Base-by-base conservation (phyloP, 2,797 vertebrate genomes). In the Lepilemur ruficaudatus region DNA sequence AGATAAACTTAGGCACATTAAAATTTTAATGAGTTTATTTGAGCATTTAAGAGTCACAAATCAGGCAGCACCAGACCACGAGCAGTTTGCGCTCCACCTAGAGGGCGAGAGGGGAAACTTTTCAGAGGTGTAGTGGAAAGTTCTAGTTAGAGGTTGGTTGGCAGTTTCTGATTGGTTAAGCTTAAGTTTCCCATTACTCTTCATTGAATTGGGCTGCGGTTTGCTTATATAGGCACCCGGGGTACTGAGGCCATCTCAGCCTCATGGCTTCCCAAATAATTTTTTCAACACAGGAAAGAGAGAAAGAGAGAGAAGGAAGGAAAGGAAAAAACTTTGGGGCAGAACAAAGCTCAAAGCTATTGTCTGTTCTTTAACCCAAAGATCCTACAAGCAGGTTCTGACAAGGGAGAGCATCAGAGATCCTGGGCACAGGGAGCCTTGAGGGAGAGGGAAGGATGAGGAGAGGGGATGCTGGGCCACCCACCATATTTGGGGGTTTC, bases 51-150 rank as follows among this genome's bases (percentile, higher is more conserved):
- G 85, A 72, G 52, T 73, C 23, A 15, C 57, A n/a, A 46, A 65
- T 28, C 20, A 13, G 38, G 20, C 73, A 80, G 52, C 35, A 43
- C 65, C 30, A 17, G 18, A 35, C 30, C 13, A 30, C 22, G 72
- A 63, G 72, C n/a, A 20, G 55, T 20, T 46, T 14, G 2, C 30
- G 9, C 41, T 76, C n/a, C 11, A 30, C 7, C 48, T 14, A 25
- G 22, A 5, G 2, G n/a, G 3, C 1, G 1, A 23, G n/a, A 73
- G 8, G 41, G 28, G 4, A 41, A 50, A 11, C 2, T 46, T 57
- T 92, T 59, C 67, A 7, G 65, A 76, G 76, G 35, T 69, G 4
- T 41, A 75, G n/a, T 59, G 76, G 57, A 41, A 80, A 87, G 65
- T 65, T 7, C 57, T 20, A 81, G 32, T 55, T 67, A 18, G 8